Conservation (phyloP, 2,888 invertebrate species). For the Dicyrtoma fusca region DNA sequence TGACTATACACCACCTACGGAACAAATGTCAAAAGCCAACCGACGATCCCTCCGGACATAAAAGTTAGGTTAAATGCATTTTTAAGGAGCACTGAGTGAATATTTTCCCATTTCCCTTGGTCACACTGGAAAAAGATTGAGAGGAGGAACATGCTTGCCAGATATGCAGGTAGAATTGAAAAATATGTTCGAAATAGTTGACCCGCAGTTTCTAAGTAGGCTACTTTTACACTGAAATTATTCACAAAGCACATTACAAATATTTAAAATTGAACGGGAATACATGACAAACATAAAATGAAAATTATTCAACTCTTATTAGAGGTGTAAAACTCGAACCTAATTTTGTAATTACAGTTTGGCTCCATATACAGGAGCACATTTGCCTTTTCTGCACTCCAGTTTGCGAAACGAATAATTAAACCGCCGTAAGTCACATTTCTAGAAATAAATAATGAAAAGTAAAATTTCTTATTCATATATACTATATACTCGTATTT, state of each 20-base stretch:
- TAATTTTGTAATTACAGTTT: slow-evolving; percentile 64
- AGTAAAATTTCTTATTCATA: no score
- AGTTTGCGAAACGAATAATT: slow-evolving; percentile 43
- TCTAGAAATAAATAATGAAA: not conserved
- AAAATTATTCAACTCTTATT: no score
- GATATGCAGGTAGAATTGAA: slow-evolving; percentile 69
- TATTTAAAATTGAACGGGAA: no score
- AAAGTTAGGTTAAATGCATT: slow-evolving; percentile 64
- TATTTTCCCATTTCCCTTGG: slow-evolving; percentile 58
- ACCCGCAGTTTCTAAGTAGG: slow-evolving; percentile 46
- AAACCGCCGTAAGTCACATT: slow-evolving; percentile 44
- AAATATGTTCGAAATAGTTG: slow-evolving; percentile 71
- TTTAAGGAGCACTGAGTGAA: slow-evolving; percentile 66
- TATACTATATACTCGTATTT: no score
- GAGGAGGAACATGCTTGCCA: slow-evolving; percentile 69
- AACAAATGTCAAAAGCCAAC: slow-evolving; percentile 40
- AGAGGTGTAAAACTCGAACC: slow-evolving; percentile 61
- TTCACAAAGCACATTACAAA: not conserved
- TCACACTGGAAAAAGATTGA: slow-evolving; percentile 65
- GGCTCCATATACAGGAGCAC: slow-evolving; percentile 72
- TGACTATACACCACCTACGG: no score
- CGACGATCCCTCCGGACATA: slow-evolving; percentile 62
- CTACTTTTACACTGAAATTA: slow-evolving; percentile 30
- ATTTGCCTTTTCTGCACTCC: slow-evolving; percentile 59
- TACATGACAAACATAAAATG: no score